Evolutionary conservation across 2,888 invertebrate species (phyloP).

Genomic region (Octonoba sinensis): DNA sequence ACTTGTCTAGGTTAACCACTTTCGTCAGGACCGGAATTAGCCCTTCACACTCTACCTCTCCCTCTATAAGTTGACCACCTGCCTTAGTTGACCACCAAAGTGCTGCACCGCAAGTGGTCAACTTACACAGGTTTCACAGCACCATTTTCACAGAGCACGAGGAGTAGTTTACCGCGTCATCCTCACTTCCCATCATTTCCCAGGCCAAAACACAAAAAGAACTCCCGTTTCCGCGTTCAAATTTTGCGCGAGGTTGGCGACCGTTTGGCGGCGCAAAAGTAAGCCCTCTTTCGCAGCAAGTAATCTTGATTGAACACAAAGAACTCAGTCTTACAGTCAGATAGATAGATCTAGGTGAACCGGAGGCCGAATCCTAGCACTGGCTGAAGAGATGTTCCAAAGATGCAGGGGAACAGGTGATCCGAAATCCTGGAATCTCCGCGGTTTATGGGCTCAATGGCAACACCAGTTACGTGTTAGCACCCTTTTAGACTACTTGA

Average conservation of each 20-base stretch:
- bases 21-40: no score
- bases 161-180: no score
- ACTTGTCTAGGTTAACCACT: no score
- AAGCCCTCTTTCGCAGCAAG: constrained; percentile 12
- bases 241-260: constrained; percentile 45
- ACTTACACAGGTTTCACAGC: no score
- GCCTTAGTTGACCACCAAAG: no score
- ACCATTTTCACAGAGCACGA: no score
- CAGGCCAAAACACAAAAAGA: no score
- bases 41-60: no score
- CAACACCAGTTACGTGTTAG: constrained; percentile 26
- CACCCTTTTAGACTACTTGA: constrained; percentile 21
- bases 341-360: constrained; percentile 23
- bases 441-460: constrained; percentile 8
- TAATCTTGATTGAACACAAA: constrained; percentile 48
- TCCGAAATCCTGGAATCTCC: constrained; percentile 10
- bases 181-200: no score
- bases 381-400: constrained; percentile 9
- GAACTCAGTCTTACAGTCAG: constrained; percentile 28
- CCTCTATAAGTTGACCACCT: no score
- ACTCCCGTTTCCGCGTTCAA: constrained; percentile 1
- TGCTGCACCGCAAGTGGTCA: no score
- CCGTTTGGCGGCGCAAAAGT: constrained; percentile 35
- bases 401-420: constrained; percentile 44
- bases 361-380: constrained; percentile 13